phyloP scores from a whole-genome alignment of 1,140 invertebrate species.

The Drosophila tropicalis region DNA sequence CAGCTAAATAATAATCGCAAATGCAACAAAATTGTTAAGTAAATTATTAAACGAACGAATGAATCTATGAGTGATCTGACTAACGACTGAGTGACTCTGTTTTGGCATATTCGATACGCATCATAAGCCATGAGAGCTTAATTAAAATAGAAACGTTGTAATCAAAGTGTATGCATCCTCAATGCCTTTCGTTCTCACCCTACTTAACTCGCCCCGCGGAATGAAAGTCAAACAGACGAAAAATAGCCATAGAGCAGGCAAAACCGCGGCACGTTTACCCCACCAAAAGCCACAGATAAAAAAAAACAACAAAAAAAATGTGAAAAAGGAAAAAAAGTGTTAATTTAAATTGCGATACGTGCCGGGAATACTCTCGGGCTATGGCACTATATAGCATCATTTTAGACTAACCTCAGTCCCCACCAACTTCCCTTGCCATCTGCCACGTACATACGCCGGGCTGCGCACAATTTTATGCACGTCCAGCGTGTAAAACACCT shows the following conservation, averaged over 20 bases:
- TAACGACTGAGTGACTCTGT: not conserved
- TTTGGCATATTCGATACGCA: slow-evolving; percentile 14
- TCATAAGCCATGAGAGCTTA: slow-evolving; percentile 51
- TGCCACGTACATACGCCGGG: slow-evolving; percentile 60
- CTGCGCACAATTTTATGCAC: slow-evolving; percentile 77
- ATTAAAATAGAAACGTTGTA: slow-evolving; percentile 67
- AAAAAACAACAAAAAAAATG: slow-evolving; percentile 41
- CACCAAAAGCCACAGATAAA: not conserved
- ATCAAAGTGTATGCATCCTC: slow-evolving; percentile 27
- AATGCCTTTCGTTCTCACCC: not conserved
- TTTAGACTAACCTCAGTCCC: not conserved
- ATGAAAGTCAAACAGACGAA: slow-evolving; percentile 38
- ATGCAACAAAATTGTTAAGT: too few species aligned
- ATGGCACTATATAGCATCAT: slow-evolving; percentile 24
- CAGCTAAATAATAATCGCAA: too few species aligned
- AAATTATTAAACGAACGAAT: too few species aligned
- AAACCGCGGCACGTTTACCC: slow-evolving; percentile 77
- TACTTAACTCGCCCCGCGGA: slow-evolving; percentile 1
- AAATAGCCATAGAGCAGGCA: slow-evolving; percentile 39
- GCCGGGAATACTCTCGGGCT: slow-evolving; percentile 53
- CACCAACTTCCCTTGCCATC: slow-evolving; percentile 14
- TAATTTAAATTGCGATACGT: slow-evolving; percentile 81
- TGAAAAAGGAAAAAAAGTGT: slow-evolving; percentile 66
- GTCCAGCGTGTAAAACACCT: slow-evolving; percentile 80
- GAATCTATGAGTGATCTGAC: not conserved